Base-by-base conservation (phyloP, 1,140 invertebrate genomes). In the Kradibia gibbosae region DNA sequence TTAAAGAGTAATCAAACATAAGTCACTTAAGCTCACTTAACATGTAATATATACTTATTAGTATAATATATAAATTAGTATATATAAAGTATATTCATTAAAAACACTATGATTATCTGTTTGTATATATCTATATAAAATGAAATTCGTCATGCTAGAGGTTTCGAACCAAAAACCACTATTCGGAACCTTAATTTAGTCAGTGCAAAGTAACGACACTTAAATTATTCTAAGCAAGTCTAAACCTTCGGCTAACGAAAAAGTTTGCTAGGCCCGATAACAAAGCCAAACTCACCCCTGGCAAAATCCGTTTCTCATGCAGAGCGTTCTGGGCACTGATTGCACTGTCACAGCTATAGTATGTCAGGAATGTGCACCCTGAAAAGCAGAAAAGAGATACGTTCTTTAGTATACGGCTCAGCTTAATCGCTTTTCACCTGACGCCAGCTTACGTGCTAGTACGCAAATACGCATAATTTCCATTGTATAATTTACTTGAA, bases 311-410 rank as follows among this genome's bases (percentile, higher is more conserved):
- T 94, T 98, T 98, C 93, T 99, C 98, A 95, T 99, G 97, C 87
- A 98, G 95, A 87, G 96, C 95, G 91, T 95, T 94, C 93, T 98
- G 97, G 89, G 97, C 97, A 92, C 94, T 96, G 88, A 96, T 93
- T 85, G 97, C 97, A 93, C 96, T 97, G 91, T 99, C 97, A 89
- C 97, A 94, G 91, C 94, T 96, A 92, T 97, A 98, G 93, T 98
- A 99, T 85, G 98, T 99, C 89, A 99, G 94, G 93, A 99, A 99
- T 87, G 97, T 97, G 94, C 97, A 98, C 89, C 97, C 97, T 98
- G 94, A 36, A 94, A 94, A n/a, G 15, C 88, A 91, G 90, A 86
- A 88, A 87, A 89, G 65, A 71, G n/a, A 80, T 78, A 48, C 82
- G 50, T 82, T 71, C 50, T 78, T 78, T 75, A 78, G 34, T 72